Conservation (phyloP, 2,113 vertebrate species). For the Actinemys pallida region DNA sequence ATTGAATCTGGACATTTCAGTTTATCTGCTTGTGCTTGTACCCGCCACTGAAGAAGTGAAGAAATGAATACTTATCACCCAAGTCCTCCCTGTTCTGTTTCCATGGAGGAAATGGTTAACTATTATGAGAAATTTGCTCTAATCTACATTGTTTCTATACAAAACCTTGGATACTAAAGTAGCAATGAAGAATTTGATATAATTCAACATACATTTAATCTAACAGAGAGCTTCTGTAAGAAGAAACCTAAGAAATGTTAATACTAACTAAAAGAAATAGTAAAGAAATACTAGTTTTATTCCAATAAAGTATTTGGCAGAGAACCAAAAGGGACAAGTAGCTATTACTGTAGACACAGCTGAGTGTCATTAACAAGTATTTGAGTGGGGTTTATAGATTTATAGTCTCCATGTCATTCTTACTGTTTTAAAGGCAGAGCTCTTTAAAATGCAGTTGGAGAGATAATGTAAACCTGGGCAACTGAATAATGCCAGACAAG, state of each 20-base stretch:
- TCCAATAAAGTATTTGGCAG: neutral
- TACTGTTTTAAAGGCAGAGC: no score
- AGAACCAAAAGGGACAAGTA: neutral
- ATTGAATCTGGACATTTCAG: neutral
- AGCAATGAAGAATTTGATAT: neutral
- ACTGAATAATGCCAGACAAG: no score
- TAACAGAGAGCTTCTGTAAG: neutral
- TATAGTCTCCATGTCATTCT: neutral
- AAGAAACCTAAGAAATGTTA: neutral
- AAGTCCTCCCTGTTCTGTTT: no score
- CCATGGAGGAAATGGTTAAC: neutral
- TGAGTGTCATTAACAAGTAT: neutral
- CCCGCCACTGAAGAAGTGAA: no score
- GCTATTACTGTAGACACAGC: neutral
- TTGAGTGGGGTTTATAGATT: neutral
- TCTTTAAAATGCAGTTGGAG: neutral
- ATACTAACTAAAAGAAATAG: neutral
- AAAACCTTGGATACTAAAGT: neutral
- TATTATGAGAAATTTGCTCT: neutral
- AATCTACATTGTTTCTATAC: neutral
- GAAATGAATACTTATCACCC: no score
- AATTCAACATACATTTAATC: neutral
- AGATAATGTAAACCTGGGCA: no score
- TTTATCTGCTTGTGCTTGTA: neutral
- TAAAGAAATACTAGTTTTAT: neutral